A percentile compares a stretch with the other conserved stretches of the same genome.
phyloP scores from a whole-genome alignment of 2,113 vertebrate genomes.

The Pygoscelis antarcticus region DNA sequence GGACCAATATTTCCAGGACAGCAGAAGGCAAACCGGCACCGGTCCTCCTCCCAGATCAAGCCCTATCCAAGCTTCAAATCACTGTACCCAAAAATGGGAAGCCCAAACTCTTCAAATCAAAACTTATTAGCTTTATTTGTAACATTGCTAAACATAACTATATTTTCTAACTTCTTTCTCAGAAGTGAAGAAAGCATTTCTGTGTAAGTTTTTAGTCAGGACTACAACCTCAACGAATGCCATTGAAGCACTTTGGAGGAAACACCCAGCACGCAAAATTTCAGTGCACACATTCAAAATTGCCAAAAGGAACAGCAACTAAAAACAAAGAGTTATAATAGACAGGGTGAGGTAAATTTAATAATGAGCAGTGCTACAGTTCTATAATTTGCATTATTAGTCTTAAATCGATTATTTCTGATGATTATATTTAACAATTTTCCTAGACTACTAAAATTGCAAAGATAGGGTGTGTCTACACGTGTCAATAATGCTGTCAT shows the following conservation, averaged over 20 bases:
- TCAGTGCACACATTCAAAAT: neutral
- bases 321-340: neutral
- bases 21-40: neutral
- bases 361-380: neutral
- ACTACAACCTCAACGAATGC: neutral
- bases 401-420: neutral
- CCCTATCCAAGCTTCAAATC: neutral
- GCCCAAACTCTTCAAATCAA: neutral
- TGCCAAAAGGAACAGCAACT: neutral
- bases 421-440: neutral
- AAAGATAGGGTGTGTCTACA: neutral
- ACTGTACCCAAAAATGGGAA: neutral
- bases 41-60: neutral
- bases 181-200: neutral
- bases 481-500: neutral
- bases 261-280: neutral
- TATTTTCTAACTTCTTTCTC: neutral
- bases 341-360: neutral
- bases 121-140: neutral
- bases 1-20: neutral
- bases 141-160: neutral
- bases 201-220: neutral
- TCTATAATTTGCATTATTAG: neutral
- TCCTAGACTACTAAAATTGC: neutral
- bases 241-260: neutral